Percentiles rank a stretch among this genome's conserved stretches.
Conservation (phyloP, 2,888 invertebrate species). For the Oscheius sp. region DNA sequence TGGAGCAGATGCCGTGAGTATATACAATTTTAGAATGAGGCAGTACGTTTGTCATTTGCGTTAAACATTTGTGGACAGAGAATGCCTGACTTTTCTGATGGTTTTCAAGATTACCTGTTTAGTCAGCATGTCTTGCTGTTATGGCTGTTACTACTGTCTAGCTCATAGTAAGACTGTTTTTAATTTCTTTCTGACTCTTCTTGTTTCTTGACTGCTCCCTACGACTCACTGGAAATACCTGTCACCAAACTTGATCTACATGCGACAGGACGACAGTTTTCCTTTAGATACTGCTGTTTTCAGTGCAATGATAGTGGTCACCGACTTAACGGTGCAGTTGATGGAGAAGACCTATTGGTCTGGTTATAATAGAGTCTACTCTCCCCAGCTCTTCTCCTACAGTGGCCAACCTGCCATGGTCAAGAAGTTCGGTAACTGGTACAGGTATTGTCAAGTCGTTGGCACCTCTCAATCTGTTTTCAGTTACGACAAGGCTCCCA, state of each 20-base stretch:
- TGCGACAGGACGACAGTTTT: neutral
- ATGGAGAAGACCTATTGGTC: constrained; percentile 81
- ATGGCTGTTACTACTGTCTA: too few species aligned
- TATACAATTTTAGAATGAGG: neutral
- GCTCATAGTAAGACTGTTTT: too few species aligned
- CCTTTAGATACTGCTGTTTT: neutral
- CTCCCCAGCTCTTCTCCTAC: constrained; percentile 79
- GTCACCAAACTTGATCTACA: too few species aligned
- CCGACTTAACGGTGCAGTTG: constrained; percentile 63
- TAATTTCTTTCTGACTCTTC: too few species aligned
- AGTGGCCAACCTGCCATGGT: constrained; percentile 79
- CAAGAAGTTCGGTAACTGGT: constrained; percentile 78
- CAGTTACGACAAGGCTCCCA: constrained; percentile 72
- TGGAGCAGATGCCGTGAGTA: constrained; percentile 82
- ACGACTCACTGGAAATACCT: too few species aligned
- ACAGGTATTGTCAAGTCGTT: constrained; percentile 75
- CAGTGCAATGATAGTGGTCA: constrained; percentile 47
- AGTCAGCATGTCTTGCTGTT: too few species aligned
- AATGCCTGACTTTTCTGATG: too few species aligned
- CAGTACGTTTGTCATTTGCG: too few species aligned
- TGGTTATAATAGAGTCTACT: constrained; percentile 81
- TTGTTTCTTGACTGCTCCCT: too few species aligned
- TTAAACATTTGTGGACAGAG: too few species aligned
- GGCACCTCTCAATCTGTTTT: neutral
- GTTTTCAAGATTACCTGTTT: too few species aligned